phyloP scores from a whole-genome alignment of 2,113 vertebrate species.

The Chloebia gouldiae region DNA sequence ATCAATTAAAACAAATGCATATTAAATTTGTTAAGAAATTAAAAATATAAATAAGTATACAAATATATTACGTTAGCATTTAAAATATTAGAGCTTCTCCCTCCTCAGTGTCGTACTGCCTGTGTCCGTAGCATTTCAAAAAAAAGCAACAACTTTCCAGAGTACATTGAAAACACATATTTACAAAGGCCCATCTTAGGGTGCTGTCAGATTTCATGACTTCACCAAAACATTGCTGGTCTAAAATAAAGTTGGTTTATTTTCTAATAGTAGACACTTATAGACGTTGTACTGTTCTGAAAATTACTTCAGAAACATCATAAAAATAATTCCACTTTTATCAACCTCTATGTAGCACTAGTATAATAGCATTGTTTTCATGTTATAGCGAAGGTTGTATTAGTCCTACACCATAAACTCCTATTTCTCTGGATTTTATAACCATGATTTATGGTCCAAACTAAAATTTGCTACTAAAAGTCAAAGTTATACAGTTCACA shows the following conservation, averaged over 20 bases:
- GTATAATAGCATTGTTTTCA: not conserved
- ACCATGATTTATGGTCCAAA: not conserved
- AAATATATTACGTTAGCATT: not conserved
- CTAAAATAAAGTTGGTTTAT: constrained; percentile 24
- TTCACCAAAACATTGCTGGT: not conserved
- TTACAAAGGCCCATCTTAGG: not conserved
- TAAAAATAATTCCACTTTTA: constrained; percentile 5
- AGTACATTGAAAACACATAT: not conserved
- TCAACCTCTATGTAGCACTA: not conserved
- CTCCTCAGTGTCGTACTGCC: not conserved
- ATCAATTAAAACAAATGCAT: not conserved
- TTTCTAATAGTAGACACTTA: not conserved
- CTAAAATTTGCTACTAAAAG: constrained; percentile 20
- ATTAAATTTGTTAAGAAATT: not conserved
- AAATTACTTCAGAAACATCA: not conserved
- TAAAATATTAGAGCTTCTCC: not conserved
- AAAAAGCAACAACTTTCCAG: not conserved
- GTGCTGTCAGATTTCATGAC: not conserved
- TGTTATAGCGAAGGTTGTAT: not conserved
- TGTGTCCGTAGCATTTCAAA: not conserved
- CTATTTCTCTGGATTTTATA: constrained; percentile 3
- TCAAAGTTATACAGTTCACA: not conserved
- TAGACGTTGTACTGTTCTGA: not conserved
- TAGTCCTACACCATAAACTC: not conserved
- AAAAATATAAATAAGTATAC: not conserved